phyloP scores from a whole-genome alignment of 2,113 vertebrate genomes.

The Oryzias celebensis region DNA sequence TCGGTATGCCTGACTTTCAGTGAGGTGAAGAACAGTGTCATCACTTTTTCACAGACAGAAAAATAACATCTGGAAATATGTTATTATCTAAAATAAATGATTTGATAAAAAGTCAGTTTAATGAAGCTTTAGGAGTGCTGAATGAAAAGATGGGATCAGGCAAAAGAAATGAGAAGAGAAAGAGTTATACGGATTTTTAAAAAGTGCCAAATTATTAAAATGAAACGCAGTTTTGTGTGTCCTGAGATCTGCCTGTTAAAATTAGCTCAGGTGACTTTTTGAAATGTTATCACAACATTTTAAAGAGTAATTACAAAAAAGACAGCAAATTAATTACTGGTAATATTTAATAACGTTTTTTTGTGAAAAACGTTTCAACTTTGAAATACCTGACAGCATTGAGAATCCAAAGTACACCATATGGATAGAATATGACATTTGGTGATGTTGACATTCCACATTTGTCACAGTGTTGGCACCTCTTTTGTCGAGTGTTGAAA shows the following conservation, averaged over 20 bases:
- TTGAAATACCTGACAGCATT: neutral
- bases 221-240: neutral
- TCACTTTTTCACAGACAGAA: neutral
- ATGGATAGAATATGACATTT: constrained; percentile 23
- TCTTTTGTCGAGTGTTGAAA: constrained; percentile 9
- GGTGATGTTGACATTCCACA: neutral
- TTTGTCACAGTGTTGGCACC: constrained; percentile 19
- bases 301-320: neutral
- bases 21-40: neutral
- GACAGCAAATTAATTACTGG: neutral
- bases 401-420: neutral
- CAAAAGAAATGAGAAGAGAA: constrained; percentile 3
- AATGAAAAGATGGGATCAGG: constrained; percentile 21
- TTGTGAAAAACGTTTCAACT: neutral
- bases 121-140: constrained; percentile 13
- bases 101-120: constrained; percentile 9
- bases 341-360: too few species aligned
- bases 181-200: constrained; percentile 15
- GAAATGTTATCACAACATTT: too few species aligned
- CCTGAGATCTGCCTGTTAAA: constrained; percentile 8
- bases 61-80: constrained; percentile 2
- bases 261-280: too few species aligned
- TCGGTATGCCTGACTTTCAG: neutral
- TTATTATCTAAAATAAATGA: constrained; percentile 8
- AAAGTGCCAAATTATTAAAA: neutral